Evolutionary conservation across 2,888 invertebrate genomes (phyloP).

Genomic region (Hydroisotoma schaefferi): DNA sequence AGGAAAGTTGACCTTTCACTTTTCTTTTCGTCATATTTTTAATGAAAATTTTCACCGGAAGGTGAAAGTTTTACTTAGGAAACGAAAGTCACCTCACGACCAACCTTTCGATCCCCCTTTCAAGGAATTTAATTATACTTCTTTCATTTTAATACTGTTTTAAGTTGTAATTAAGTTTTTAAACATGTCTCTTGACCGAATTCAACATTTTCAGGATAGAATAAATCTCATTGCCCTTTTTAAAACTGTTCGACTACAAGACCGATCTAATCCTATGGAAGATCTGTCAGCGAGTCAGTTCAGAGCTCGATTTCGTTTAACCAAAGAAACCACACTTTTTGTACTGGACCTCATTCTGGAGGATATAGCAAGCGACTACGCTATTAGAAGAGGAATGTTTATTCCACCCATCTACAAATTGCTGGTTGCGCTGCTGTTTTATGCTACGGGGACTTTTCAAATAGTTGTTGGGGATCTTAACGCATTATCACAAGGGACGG

Average conservation of each 20-base stretch:
- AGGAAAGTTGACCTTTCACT: too few relatives aligned
- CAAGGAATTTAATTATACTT: too few relatives aligned
- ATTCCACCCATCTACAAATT: conserved; percentile 17
- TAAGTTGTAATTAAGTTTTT: too few relatives aligned
- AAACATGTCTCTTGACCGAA: too few relatives aligned
- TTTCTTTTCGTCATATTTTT: too few relatives aligned
- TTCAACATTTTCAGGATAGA: too few relatives aligned
- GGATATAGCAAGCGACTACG: not conserved
- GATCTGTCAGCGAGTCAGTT: not conserved
- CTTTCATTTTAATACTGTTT: too few relatives aligned
- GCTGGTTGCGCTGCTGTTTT: conserved; percentile 10
- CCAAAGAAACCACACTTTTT: conserved; percentile 10
- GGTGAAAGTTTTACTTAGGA: too few relatives aligned
- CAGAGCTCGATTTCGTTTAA: conserved; percentile 7
- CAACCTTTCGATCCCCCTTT: too few relatives aligned
- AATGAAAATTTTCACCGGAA: too few relatives aligned
- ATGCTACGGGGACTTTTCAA: conserved; percentile 27
- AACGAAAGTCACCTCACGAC: too few relatives aligned
- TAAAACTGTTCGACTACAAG: not conserved
- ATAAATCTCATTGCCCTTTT: too few relatives aligned
- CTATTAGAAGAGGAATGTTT: not conserved
- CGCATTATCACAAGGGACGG: conserved; percentile 11
- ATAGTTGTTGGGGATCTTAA: conserved; percentile 14
- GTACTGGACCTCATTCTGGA: not conserved
- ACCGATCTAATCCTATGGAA: conserved; percentile 14